Evolutionary conservation across 2,113 vertebrate species (phyloP).

Genomic region (Struthidea cinerea): DNA sequence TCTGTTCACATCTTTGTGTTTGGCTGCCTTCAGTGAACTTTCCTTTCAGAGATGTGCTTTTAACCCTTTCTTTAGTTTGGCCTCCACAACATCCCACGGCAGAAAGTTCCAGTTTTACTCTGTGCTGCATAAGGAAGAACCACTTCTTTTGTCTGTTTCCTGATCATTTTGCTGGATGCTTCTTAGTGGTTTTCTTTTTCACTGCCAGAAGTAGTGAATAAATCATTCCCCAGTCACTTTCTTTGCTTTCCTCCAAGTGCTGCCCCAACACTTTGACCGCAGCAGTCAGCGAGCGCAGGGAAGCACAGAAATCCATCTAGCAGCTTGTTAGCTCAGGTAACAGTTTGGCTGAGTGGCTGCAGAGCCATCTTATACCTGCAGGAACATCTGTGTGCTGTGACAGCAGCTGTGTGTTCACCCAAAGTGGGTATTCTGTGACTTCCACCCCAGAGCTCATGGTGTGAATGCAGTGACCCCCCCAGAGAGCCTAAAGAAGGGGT

Average conservation of each 20-base stretch:
- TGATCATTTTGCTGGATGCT: not conserved
- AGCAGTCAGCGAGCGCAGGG: not conserved
- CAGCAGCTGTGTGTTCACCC: not conserved
- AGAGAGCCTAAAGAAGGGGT: not conserved
- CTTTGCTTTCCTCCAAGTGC: not conserved
- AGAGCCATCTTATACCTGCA: not conserved
- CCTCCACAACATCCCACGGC: not conserved
- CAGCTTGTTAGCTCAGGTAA: constrained; percentile 7
- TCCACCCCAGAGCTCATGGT: not conserved
- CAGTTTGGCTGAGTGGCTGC: not conserved
- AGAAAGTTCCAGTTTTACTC: not conserved
- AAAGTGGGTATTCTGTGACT: not conserved
- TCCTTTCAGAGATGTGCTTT: not conserved
- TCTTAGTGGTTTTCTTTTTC: not conserved
- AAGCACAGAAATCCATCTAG: not conserved
- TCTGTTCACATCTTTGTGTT: not conserved
- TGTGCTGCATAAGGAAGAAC: not conserved
- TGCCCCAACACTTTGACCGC: not conserved
- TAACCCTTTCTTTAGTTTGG: not conserved
- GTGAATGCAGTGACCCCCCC: not conserved
- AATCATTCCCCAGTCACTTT: constrained; percentile 19
- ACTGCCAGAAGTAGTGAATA: constrained; percentile 1
- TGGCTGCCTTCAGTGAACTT: not conserved
- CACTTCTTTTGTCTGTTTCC: not conserved
- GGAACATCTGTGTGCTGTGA: not conserved